A percentile compares a stretch with the other conserved stretches of the same genome.
Conservation (phyloP, 2,888 invertebrate species). For the Synanthedon formicaeformis region DNA sequence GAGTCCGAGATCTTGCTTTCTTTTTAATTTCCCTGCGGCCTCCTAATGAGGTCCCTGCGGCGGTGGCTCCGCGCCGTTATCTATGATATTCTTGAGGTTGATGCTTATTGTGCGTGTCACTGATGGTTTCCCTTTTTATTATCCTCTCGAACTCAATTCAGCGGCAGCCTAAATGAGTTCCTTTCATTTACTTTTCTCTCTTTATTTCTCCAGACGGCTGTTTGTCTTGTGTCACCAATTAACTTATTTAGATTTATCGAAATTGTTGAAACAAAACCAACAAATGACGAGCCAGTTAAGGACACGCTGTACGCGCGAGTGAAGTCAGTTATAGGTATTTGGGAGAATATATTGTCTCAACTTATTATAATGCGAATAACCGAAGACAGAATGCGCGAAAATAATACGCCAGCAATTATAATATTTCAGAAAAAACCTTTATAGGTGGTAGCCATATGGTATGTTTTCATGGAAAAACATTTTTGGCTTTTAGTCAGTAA, state of each 20-base stretch:
- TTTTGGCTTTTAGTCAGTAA: too few relatives aligned
- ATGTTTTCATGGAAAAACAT: too few relatives aligned
- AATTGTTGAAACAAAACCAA: neutral
- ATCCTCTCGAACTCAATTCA: constrained; percentile 70
- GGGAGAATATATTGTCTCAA: too few relatives aligned
- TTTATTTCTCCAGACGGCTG: constrained; percentile 68
- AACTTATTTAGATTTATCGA: constrained; percentile 52
- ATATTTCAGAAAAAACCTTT: too few relatives aligned
- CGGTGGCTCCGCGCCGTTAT: constrained; percentile 57
- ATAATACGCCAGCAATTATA: too few relatives aligned
- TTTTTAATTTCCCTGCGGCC: constrained; percentile 72
- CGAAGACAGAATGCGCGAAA: too few relatives aligned
- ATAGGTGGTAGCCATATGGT: too few relatives aligned
- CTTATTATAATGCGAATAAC: too few relatives aligned
- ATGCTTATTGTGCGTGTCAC: constrained; percentile 72
- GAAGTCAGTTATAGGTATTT: too few relatives aligned
- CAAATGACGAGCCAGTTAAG: too few relatives aligned
- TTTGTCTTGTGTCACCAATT: constrained; percentile 62
- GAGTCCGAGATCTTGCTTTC: constrained; percentile 70
- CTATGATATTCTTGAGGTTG: constrained; percentile 72
- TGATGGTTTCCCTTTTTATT: constrained; percentile 70
- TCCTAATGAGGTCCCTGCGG: constrained; percentile 68
- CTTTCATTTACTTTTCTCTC: constrained; percentile 66
- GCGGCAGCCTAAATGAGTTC: constrained; percentile 65
- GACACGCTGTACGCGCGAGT: too few relatives aligned